Conservation (phyloP, 2,888 invertebrate species). For the Apamea monoglypha region DNA sequence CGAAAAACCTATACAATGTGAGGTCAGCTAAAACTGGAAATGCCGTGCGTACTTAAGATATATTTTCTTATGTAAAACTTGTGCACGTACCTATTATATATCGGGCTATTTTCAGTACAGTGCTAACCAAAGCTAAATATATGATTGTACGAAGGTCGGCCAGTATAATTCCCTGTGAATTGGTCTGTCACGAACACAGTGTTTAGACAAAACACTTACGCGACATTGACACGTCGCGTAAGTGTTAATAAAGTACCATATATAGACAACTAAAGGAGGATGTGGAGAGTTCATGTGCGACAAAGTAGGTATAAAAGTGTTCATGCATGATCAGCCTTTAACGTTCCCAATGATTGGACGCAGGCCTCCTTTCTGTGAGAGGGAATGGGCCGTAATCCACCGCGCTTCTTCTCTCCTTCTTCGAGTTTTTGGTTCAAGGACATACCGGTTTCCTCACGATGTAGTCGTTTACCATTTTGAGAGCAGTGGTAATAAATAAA, state of each 20-base stretch:
- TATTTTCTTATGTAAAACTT: background rate
- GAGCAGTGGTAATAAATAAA: too few species aligned
- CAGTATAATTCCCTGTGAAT: conserved; percentile 69
- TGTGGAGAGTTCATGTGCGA: conserved; percentile 18
- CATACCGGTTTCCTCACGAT: too few species aligned
- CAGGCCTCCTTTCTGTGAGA: too few species aligned
- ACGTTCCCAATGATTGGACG: too few species aligned
- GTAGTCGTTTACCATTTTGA: too few species aligned
- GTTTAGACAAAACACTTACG: conserved; percentile 58
- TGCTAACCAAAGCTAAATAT: conserved; percentile 49
- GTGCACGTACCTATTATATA: conserved; percentile 8
- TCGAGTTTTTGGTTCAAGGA: too few species aligned
- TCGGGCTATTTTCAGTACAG: conserved; percentile 48
- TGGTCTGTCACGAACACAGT: conserved; percentile 72
- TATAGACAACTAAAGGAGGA: conserved; percentile 53
- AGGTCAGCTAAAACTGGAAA: too few species aligned
- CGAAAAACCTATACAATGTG: too few species aligned
- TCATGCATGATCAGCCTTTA: too few species aligned
- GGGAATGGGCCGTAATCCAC: too few species aligned
- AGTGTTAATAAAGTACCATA: conserved; percentile 66
- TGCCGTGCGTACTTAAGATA: background rate
- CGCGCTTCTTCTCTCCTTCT: too few species aligned
- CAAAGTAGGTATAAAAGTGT: background rate
- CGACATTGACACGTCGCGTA: conserved; percentile 57
- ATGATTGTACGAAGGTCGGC: conserved; percentile 61